phyloP scores from a whole-genome alignment of 2,113 vertebrate species.

The Gallinago media region DNA sequence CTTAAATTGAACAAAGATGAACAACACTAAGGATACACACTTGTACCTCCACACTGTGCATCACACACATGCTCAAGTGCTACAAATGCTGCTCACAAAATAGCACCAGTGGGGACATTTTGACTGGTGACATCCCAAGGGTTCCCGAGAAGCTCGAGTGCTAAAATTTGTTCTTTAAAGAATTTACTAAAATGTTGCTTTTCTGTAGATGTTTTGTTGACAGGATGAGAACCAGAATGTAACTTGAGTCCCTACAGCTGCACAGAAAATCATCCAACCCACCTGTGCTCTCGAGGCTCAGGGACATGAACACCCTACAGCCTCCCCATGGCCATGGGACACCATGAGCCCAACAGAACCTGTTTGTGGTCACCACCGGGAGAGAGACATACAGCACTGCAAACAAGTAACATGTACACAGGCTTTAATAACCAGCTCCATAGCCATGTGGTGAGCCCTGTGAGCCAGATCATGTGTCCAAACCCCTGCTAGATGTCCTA shows the following conservation, averaged over 20 bases:
- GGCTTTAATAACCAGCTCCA: no score
- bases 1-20: not conserved
- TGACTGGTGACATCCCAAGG: not conserved
- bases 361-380: not conserved
- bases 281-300: not conserved
- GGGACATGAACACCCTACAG: not conserved
- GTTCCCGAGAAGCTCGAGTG: accelerated
- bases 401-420: not conserved
- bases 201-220: not conserved
- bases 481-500: not conserved
- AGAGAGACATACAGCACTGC: not conserved
- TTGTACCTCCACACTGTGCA: accelerated
- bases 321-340: accelerated
- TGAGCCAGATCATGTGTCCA: accelerated
- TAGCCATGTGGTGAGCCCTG: accelerated
- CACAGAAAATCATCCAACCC: not conserved
- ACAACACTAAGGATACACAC: accelerated
- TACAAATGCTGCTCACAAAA: not conserved
- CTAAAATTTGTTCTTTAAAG: no score
- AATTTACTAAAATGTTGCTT: not conserved
- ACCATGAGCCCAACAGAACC: not conserved
- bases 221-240: not conserved
- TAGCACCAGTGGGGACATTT: not conserved
- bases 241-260: not conserved
- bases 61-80: accelerated